Evolutionary conservation across 2,888 invertebrate species (phyloP).

Genomic region (Litoditis marina): DNA sequence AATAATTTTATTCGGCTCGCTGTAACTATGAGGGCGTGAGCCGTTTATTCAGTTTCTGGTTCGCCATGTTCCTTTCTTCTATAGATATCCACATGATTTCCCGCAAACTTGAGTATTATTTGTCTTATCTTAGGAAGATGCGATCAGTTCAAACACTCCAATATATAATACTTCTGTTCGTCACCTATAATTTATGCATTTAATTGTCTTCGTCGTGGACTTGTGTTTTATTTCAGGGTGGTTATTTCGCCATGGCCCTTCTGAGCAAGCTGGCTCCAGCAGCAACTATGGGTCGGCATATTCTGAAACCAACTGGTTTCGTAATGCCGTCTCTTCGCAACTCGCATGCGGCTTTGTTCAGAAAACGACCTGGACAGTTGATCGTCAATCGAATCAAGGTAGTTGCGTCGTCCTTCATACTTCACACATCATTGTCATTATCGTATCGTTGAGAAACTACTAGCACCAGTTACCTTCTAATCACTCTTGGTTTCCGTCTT

Average conservation of each 20-base stretch:
- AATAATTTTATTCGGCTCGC: no score
- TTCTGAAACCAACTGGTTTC: conserved; percentile 24
- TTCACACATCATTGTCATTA: background rate
- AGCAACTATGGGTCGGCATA: conserved; percentile 19
- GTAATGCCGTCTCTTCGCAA: conserved; percentile 34
- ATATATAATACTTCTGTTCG: no score
- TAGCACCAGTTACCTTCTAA: background rate
- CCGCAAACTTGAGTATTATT: no score
- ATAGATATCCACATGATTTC: no score
- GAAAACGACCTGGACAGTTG: conserved; percentile 55
- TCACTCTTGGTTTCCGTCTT: background rate
- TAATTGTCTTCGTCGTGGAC: background rate
- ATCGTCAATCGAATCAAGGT: conserved; percentile 57
- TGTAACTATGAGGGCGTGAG: no score
- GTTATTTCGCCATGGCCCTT: conserved; percentile 26
- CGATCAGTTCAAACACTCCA: no score
- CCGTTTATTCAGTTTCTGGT: no score
- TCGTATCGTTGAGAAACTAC: background rate
- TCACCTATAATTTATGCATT: no score
- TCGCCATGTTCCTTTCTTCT: no score
- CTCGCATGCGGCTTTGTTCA: conserved; percentile 54
- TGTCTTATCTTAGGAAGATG: no score
- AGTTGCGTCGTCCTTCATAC: background rate
- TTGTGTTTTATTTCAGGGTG: conserved; percentile 2
- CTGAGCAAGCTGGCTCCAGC: conserved; percentile 38